Evolutionary conservation across 2,797 vertebrate species (phyloP), one percentile per base, ranked within the genome.

Genomic region (Pseudochirops corinnae): DNA sequence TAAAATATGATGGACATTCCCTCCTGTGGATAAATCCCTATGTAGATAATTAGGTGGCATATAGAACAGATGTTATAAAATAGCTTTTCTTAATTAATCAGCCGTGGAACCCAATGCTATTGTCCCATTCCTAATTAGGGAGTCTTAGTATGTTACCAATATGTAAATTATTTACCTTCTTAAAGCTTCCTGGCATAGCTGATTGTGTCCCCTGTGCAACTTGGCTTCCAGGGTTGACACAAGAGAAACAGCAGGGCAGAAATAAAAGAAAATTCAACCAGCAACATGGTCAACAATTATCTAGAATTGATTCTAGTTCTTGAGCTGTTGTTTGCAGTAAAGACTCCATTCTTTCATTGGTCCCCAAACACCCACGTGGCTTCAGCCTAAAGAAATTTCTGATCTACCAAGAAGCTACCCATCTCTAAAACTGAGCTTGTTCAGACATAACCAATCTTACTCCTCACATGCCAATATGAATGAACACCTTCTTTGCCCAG

Each of bases 401-500:
- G 1, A 46, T 58, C 90, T 46, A 29, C 67, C 6, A 31, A 39
- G 58, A n/a, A 33, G 74, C 82, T 52, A 0, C 1, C 3, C 1
- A 0, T 50, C 33, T 46, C 46, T 16, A 50, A 90, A 56, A 9
- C 50, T 0, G 0, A 93, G 95, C 98, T 97, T 97, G 97, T 97
- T 93, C 62, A 16, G 97, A 94, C 96, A 96, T 93, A 60, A 24
- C 96, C 11, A 18, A 93, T 2, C 33, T 90, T 52, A 18, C 33
- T 56, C 93, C 46, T 26, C 16, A 16, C 93, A 0, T 92, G 96
- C 97, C 97, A 74, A 52, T 50, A 74, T 62, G 62, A 94, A 96
- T 62, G 58, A 39, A 31, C 18, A 53, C 91, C 56, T 56, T 92
- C 96, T 92, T 29, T 94, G 97, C 95, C 98, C 90, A 74, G 95